Evolutionary conservation across 2,113 vertebrate genomes (phyloP).

Genomic region (Anarrhichthys ocellatus): DNA sequence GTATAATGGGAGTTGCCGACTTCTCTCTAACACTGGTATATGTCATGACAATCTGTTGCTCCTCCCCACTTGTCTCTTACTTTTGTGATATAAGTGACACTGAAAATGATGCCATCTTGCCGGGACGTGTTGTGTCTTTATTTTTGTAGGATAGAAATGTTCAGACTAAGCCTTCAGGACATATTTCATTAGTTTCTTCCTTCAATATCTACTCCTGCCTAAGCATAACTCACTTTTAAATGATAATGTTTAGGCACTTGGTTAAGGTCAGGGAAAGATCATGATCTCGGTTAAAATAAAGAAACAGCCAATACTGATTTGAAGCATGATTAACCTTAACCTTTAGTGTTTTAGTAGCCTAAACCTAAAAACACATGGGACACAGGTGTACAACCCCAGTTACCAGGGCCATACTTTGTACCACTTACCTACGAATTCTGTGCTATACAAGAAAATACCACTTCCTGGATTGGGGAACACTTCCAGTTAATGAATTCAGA

Average conservation of each 20-base stretch:
- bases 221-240: neutral
- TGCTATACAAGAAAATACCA: neutral
- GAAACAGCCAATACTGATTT: conserved; percentile 1
- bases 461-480: neutral
- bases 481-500: neutral
- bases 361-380: neutral
- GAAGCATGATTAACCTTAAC: neutral
- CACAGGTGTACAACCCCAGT: neutral
- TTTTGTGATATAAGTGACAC: neutral
- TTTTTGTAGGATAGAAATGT: neutral
- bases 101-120: neutral
- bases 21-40: neutral
- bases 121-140: neutral
- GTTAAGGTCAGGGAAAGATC: neutral
- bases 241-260: neutral
- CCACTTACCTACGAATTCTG: neutral
- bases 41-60: neutral
- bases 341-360: neutral
- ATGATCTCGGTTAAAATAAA: neutral
- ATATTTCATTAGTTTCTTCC: neutral
- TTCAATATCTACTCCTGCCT: neutral
- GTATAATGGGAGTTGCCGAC: conserved; percentile 15
- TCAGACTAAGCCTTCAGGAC: neutral
- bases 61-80: neutral
- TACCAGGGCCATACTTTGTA: neutral